Conservation (phyloP, 2,113 vertebrate species). For the Eulemur macaco region DNA sequence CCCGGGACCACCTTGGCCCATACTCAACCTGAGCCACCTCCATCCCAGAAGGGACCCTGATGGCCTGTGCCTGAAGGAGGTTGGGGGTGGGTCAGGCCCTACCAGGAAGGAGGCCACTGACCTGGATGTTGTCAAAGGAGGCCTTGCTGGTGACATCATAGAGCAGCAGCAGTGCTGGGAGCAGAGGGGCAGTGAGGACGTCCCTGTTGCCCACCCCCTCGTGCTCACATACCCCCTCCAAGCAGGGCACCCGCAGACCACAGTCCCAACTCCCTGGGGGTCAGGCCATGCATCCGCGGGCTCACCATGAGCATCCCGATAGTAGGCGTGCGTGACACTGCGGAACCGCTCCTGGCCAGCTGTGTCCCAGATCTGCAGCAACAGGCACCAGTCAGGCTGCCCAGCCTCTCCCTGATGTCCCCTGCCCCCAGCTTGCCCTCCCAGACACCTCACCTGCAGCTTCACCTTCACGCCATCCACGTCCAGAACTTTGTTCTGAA, state of each 20-base stretch:
- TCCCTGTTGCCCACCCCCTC: not conserved
- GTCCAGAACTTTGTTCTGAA: slow-evolving; percentile 95
- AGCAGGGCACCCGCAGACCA: not conserved
- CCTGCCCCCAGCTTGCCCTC: not conserved
- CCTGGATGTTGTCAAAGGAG: slow-evolving; percentile 96
- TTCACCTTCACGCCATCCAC: slow-evolving; percentile 95
- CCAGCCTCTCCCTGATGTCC: not conserved
- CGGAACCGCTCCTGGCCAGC: slow-evolving; percentile 94
- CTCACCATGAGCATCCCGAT: slow-evolving; percentile 94
- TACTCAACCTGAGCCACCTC: not conserved
- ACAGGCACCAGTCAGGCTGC: not conserved
- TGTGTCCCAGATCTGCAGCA: slow-evolving; percentile 92
- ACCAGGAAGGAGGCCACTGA: slow-evolving; percentile 64
- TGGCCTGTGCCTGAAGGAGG: not conserved
- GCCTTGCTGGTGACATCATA: slow-evolving; percentile 96
- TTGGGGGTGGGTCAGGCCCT: not conserved
- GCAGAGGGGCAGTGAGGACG: slow-evolving; percentile 5
- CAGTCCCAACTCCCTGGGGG: not conserved
- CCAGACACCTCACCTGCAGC: slow-evolving; percentile 89
- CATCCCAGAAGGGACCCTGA: not conserved
- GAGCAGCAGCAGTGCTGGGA: slow-evolving; percentile 89
- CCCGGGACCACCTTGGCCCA: not conserved
- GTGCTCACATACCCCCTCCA: not conserved
- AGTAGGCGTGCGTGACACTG: slow-evolving; percentile 94
- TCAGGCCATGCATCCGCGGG: fast-evolving